These are phyloP conservation scores for Cancer borealis DNA, from an alignment of 2,888 invertebrate species.

Conservation along the genomic window DNA sequence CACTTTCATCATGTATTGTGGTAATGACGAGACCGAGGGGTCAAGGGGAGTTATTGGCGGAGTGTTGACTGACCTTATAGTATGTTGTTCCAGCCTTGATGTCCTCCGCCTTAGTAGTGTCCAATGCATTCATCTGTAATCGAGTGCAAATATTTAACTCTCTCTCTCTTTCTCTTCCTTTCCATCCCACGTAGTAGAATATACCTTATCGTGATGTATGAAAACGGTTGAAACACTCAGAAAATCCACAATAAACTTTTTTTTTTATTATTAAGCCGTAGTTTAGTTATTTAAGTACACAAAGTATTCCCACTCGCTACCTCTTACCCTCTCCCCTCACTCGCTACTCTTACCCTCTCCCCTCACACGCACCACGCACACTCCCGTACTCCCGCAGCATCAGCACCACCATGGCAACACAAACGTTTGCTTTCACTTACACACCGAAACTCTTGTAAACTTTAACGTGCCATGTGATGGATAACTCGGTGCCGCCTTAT, in stretches of 20 bases:
- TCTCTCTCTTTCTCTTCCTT: no score
- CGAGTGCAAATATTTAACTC: no score
- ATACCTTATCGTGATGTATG: no score
- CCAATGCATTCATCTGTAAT: no score
- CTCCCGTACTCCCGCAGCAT: neutral
- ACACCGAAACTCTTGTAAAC: conserved; percentile 26
- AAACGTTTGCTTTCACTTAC: conserved; percentile 27
- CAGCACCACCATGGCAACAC: neutral
- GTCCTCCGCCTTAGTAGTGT: no score
- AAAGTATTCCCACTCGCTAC: neutral
- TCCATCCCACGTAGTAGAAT: no score
- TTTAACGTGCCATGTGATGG: conserved; percentile 2
- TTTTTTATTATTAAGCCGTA: no score
- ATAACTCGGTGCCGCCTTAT: neutral
- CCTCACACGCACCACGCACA: neutral
- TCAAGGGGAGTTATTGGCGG: neutral
- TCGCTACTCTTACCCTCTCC: neutral
- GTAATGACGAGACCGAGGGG: neutral
- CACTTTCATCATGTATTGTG: neutral
- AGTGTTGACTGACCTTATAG: neutral
- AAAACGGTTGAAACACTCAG: no score
- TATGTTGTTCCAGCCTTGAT: no score
- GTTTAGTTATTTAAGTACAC: no score
- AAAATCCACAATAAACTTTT: no score
- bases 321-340: neutral